Conservation (phyloP, 2,888 invertebrate species). For the Euproctis similis region DNA sequence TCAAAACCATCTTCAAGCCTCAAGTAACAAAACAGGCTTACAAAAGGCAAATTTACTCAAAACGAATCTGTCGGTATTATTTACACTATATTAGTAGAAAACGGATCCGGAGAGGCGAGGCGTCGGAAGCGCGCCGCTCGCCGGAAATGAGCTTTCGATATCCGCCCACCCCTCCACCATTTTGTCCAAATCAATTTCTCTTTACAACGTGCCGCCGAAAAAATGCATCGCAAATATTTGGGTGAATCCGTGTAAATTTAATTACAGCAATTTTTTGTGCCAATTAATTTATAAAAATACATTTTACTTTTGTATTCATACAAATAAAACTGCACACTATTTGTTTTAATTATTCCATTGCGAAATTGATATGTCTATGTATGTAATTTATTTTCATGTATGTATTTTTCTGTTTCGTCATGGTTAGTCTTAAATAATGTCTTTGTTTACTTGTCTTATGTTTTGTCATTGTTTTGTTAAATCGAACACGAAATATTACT, state of each 20-base stretch:
- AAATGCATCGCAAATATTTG: constrained; percentile 34
- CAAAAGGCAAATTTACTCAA: constrained; percentile 23
- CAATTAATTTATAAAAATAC: constrained; percentile 5
- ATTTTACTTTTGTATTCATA: too few relatives aligned
- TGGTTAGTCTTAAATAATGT: too few relatives aligned
- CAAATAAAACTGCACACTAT: too few relatives aligned
- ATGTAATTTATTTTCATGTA: too few relatives aligned
- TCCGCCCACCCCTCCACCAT: constrained; percentile 39
- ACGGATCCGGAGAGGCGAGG: constrained; percentile 14
- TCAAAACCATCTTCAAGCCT: too few relatives aligned
- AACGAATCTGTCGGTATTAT: constrained; percentile 25
- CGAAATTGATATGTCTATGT: too few relatives aligned
- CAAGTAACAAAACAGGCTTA: constrained; percentile 11
- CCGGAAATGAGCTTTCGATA: constrained; percentile 66
- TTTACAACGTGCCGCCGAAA: constrained; percentile 30
- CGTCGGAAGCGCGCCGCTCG: constrained; percentile 36
- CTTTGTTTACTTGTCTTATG: too few relatives aligned
- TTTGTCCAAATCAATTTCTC: constrained; percentile 64
- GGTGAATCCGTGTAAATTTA: constrained; percentile 22
- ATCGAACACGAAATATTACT: too few relatives aligned
- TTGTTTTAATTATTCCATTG: too few relatives aligned
- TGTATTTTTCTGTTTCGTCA: too few relatives aligned
- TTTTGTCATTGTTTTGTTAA: too few relatives aligned
- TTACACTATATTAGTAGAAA: constrained; percentile 30
- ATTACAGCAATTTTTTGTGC: constrained; percentile 13